These are phyloP conservation scores for Notoglanidium macrostoma DNA, from an alignment of 2,797 vertebrate genomes.

Conservation along the genomic window DNA sequence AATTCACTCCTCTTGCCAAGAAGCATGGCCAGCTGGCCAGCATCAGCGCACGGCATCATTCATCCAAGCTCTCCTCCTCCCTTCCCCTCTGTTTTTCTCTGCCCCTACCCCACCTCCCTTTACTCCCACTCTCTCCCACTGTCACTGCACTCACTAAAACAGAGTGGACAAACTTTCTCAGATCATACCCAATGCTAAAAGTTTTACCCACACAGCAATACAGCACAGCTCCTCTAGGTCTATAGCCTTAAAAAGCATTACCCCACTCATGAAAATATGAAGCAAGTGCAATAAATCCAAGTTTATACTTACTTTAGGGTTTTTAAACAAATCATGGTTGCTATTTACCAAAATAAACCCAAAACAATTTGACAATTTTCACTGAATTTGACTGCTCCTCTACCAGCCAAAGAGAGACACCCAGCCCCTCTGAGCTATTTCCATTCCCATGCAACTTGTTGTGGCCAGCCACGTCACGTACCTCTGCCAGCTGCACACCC, in stretches of 20 bases:
- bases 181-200: neutral
- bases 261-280: slow-evolving; percentile 10
- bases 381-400: slow-evolving; percentile 14
- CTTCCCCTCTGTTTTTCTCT: slow-evolving; percentile 59
- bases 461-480: slow-evolving; percentile 42
- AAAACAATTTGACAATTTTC: slow-evolving; percentile 43
- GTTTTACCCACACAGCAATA: neutral
- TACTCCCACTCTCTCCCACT: slow-evolving; percentile 67
- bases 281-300: slow-evolving; percentile 6
- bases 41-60: slow-evolving; percentile 73
- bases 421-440: slow-evolving; percentile 39
- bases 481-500: slow-evolving; percentile 36
- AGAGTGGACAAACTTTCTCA: slow-evolving; percentile 13
- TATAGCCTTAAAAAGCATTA: neutral
- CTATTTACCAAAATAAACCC: slow-evolving; percentile 55
- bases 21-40: slow-evolving; percentile 82
- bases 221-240: neutral
- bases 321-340: slow-evolving; percentile 43
- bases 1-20: slow-evolving; percentile 80
- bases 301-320: slow-evolving; percentile 28
- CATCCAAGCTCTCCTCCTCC: slow-evolving; percentile 62
- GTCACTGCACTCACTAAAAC: slow-evolving; percentile 50
- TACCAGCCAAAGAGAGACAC: slow-evolving; percentile 40
- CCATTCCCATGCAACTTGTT: slow-evolving; percentile 30
- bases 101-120: slow-evolving; percentile 57